Evolutionary conservation across 2,888 invertebrate species (phyloP), one percentile per base, ranked within the genome.

Genomic region (Gandaritis pyraliata): DNA sequence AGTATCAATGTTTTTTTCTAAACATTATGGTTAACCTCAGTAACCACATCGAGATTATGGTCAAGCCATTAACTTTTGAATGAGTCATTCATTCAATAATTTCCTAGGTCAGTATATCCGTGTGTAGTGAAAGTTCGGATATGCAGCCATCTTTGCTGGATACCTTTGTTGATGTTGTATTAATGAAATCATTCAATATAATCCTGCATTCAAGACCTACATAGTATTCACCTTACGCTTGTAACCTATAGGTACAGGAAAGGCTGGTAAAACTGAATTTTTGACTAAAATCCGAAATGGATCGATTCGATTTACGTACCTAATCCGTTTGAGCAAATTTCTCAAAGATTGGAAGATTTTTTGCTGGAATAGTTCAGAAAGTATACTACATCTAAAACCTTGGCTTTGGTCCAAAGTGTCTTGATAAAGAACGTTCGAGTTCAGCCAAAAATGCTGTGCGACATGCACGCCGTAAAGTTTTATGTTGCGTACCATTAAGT

Each of bases 341-440:
- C 45, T 50, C 38, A 16, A 11, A 33, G 29, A 54, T 29, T 39
- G 43, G 13, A 51, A 33, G 29, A 39, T 48, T 46, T 50, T 51
- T 43, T 52, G 47, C 11, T 49, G 30, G 8, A 53, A 54, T 46
- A 62, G 53, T 58, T 54, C 15, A n/a, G 33, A 33, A 49, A 53
- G 30, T 33, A n/a, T n/a, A 33, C 33, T 33, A 5, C 23, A 65
- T 64, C 55, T 61, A 11, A 50, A 50, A 50, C 54, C 13, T 62
- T 68, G 70, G 68, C 66, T 51, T 49, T 58, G 46, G 58, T 65
- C 68, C 70, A 68, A 65, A 64, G 58, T 50, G 54, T 58, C 60
- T 41, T 66, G 63, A 46, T 23, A 65, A 60, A 65, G 60, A 63
- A 65, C 39, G 36, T 50, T 49, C 29, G 59, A 30, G 58, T 47